Evolutionary conservation across 2,797 vertebrate genomes (phyloP).

Genomic region (Mionectes olivaceus): DNA sequence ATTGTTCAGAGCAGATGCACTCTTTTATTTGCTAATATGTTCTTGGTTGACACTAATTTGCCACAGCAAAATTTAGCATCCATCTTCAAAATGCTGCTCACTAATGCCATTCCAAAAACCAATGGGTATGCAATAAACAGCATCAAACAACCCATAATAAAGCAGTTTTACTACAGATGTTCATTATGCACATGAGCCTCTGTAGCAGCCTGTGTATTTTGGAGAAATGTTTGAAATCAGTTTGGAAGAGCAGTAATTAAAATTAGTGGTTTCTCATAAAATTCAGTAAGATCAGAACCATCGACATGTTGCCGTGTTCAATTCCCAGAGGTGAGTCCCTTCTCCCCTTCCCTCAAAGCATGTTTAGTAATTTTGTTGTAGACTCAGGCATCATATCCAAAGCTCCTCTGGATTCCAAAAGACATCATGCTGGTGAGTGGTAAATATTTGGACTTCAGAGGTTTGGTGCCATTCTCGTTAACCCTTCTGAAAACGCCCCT

Average conservation of each 20-base stretch:
- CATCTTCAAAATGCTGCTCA: slow-evolving; percentile 37
- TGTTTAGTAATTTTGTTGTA: background rate
- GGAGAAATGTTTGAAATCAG: slow-evolving; percentile 40
- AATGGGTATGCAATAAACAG: slow-evolving; percentile 42
- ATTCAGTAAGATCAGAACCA: background rate
- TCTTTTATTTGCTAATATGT: slow-evolving; percentile 50
- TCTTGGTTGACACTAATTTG: slow-evolving; percentile 33
- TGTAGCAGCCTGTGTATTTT: slow-evolving; percentile 5
- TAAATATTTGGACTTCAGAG: background rate
- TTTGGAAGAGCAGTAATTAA: slow-evolving; percentile 61
- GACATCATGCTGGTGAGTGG: background rate
- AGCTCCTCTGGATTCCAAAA: background rate
- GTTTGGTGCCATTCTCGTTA: background rate
- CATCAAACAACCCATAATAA: slow-evolving; percentile 61
- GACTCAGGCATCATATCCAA: background rate
- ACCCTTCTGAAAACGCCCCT: background rate
- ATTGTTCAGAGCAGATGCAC: slow-evolving; percentile 12
- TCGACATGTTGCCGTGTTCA: background rate
- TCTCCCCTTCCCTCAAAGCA: background rate
- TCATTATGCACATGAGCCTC: slow-evolving; percentile 55
- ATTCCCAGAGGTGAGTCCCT: background rate
- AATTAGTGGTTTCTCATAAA: background rate
- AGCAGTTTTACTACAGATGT: slow-evolving; percentile 55
- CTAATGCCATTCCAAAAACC: slow-evolving; percentile 52
- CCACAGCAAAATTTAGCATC: slow-evolving; percentile 31